Base-by-base conservation (phyloP, 1,140 invertebrate species). In the Tribolium madens region DNA sequence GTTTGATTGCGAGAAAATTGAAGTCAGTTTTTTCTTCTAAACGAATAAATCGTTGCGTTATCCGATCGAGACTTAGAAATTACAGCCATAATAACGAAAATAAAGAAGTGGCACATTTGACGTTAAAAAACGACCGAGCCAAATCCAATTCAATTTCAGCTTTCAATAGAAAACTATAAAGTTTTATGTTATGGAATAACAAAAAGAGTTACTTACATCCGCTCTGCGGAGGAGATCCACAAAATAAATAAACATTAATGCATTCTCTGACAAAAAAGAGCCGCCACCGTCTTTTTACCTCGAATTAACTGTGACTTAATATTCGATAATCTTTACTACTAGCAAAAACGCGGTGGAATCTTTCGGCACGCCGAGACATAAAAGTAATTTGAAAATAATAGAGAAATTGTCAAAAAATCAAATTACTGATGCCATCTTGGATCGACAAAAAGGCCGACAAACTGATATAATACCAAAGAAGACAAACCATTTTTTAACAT, bases 171-270 rank as follows among this genome's bases (percentile, higher is more conserved):
- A 64, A 64, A 64, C 57, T 64, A 64, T 33, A 64, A 21, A 57
- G 57, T 64, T 64, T 33, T 33, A 64, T 21, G 52, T 57, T 57
- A 21, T 33, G 26, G 26, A 64, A 18, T 33, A 7, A 64, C 26
- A 64, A 64, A 64, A 64, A 64, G 57, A 13, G 10, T 42, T 26
- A 33, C 21, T 64, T 64, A 64, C 57, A 64, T 64, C 57, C 57
- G 57, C 17, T 57, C 52, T 33, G 52, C n/a, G 15, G 52, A 57
- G n/a, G 57, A 64, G 57, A 64, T 64, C 26, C 57, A 64, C 21
- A 64, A 64, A 64, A 64, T 14, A 64, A 64, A 64, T 64, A 64
- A 64, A 64, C 57, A 64, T 64, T 64, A 64, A 64, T 64, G 57
- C 57, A 64, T 64, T 33, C 26, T 64, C 57, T 64, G 21, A 33